Conservation (phyloP, 2,888 invertebrate species). For the Ophion ellenae region DNA sequence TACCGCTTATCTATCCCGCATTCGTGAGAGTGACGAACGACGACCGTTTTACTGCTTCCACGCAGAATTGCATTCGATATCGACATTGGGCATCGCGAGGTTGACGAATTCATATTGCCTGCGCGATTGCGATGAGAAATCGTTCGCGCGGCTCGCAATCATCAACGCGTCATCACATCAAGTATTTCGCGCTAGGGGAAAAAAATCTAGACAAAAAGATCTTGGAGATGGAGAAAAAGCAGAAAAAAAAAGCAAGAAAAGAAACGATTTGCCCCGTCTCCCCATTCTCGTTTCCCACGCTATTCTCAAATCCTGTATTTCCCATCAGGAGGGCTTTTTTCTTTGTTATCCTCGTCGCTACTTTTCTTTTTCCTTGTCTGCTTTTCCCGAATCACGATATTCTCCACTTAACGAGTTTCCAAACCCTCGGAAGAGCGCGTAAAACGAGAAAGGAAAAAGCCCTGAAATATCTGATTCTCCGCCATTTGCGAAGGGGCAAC, state of each 20-base stretch:
- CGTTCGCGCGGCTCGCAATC: not conserved
- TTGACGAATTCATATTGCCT: not conserved
- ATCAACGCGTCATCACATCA: conserved; percentile 29
- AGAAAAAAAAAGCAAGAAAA: conserved; percentile 13
- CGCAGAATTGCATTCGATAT: conserved; percentile 32
- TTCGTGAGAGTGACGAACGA: not conserved
- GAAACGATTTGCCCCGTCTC: conserved; percentile 33
- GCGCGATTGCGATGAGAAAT: not conserved
- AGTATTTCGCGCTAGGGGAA: conserved; percentile 30
- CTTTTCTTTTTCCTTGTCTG: conserved; percentile 18
- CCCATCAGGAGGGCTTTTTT: conserved; percentile 12
- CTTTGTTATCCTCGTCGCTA: conserved; percentile 35
- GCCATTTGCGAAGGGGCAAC: not conserved
- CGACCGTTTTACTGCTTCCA: not conserved
- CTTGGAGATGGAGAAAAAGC: conserved; percentile 30
- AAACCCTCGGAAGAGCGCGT: not conserved
- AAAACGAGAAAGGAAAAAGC: conserved; percentile 22
- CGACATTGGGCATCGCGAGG: conserved; percentile 48
- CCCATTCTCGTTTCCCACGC: conserved; percentile 43
- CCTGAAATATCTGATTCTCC: not conserved
- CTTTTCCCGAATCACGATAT: conserved; percentile 42
- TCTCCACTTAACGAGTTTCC: conserved; percentile 49
- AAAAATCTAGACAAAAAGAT: conserved; percentile 21
- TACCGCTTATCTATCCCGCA: conserved; percentile 6
- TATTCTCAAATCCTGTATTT: conserved; percentile 26